Evolutionary conservation across 2,797 vertebrate species (phyloP), one percentile per base, ranked within the genome.

Genomic region (Microctenopoma stevenorrisi): DNA sequence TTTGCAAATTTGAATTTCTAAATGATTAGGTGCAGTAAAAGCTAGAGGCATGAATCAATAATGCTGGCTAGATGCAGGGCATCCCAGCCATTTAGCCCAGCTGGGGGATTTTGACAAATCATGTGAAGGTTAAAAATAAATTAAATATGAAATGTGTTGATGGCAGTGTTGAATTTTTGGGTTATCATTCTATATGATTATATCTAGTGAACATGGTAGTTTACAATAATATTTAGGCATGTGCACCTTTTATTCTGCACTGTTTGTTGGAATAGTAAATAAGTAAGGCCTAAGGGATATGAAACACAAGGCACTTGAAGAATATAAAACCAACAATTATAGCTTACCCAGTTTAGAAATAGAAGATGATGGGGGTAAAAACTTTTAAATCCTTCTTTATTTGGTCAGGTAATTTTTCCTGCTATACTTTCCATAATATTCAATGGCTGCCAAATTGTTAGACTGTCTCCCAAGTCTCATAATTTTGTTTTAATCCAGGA

Each of bases 41-140:
- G 80, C 87, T 87, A 14, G 43, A 74, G 81, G 85, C 79, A 62
- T 28, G 49, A 81, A 91, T 93, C 88, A 72, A 90, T 93, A 88
- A 80, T 46, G 68, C 79, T 84, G 74, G 71, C 25, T 55, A 65
- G 64, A 87, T 86, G 75, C 70, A 86, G 78, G 81, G 25, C 64
- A 82, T 69, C 33, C 57, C 48, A 74, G 66, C 64, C 78, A 90
- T 90, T 89, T 91, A 88, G 77, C 60, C 63, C 61, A 76, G 78
- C 54, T 54, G 66, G 58, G 58, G 15, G 43, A 14, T 79, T 82
- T 86, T 80, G 76, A 85, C 67, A 81, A 75, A 88, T 81, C 79
- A 72, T 79, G 79, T 68, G 16, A 82, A 73, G 44, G 22, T 56
- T 76, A 51, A 44, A 69, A 75, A 30, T 28, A 65, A 78, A 61